Evolutionary conservation across 2,113 vertebrate genomes (phyloP), one percentile per base, ranked within the genome.

Genomic region (Ochotona curzoniae): DNA sequence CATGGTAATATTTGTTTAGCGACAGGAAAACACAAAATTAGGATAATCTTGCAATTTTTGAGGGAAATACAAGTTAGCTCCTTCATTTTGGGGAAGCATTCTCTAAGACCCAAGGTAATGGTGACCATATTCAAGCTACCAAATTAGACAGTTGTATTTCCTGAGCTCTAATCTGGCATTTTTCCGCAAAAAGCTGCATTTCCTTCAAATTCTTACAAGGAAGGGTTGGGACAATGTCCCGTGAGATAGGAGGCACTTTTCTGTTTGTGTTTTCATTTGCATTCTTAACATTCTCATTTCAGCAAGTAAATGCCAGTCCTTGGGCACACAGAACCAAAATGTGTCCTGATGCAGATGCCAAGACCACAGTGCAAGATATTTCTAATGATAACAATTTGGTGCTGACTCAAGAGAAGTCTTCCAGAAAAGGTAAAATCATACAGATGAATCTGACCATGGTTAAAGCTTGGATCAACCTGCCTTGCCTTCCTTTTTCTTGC

Each of bases 361-460:
- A 61, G 25, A n/a, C 0, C 0, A 8, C 28, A 38, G 30, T 1
- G 38, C 71, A 23, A 69, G 49, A 10, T 5, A 11, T 10, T 89
- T 26, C 78, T 78, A 12, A 9, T 0, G 82, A 66, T 5, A n/a
- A 6, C 1, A 17, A 71, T 18, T 54, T 66, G 38, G 38, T 47
- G 12, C 1, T 1, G 6, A 30, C 70, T 44, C 64, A 49, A 10
- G 38, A 2, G 8, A 71, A 15, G 23, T 23, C 44, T 70, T 44
- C 25, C 82, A 92, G 54, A 60, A 96, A 61, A 96, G 96, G 96
- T 97, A 90, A 94, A 79, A 32, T 35, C 4, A 1, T 5, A 12
- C 32, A 1, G 2, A 18, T 20, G 49, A 6, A 49, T 30, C 8
- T 54, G 32, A 23, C 0, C 20, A 4, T 6, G 38, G 67, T 5